These are phyloP conservation scores for Dysdera silvatica DNA, from an alignment of 1,140 invertebrate genomes.

Conservation along the genomic window DNA sequence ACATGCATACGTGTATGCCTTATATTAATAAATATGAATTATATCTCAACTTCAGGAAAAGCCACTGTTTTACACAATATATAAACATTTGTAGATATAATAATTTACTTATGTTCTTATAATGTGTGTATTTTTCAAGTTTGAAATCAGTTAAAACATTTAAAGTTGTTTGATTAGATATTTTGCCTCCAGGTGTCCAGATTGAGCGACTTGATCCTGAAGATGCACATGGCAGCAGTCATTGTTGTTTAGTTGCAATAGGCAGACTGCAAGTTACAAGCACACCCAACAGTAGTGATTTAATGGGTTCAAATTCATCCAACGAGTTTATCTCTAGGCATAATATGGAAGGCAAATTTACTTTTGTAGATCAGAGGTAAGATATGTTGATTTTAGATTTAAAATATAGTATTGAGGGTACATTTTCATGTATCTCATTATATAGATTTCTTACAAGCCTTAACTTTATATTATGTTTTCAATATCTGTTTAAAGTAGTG, in stretches of 20 bases:
- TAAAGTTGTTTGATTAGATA: slow-evolving; percentile 25
- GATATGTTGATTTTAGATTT: no score
- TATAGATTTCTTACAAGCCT: neutral
- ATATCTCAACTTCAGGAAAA: no score
- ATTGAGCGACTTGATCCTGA: slow-evolving; percentile 71
- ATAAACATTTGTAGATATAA: neutral
- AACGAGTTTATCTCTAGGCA: slow-evolving; percentile 91
- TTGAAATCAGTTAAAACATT: slow-evolving; percentile 9
- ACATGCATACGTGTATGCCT: no score
- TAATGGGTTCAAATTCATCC: slow-evolving; percentile 73
- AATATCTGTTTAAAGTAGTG: neutral
- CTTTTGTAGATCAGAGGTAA: slow-evolving; percentile 91
- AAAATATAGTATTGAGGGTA: no score
- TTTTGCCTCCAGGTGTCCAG: slow-evolving; percentile 56
- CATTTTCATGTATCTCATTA: neutral
- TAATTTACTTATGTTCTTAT: neutral
- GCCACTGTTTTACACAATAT: no score
- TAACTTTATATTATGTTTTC: neutral
- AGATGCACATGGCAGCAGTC: slow-evolving; percentile 57
- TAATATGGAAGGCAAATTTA: slow-evolving; percentile 89
- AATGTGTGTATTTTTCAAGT: neutral
- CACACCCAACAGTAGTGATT: slow-evolving; percentile 82
- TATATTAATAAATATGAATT: no score
- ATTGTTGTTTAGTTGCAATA: slow-evolving; percentile 96
- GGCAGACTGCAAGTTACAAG: slow-evolving; percentile 92